Conservation (phyloP, 2,888 invertebrate genomes). For the Octodonta nipae region DNA sequence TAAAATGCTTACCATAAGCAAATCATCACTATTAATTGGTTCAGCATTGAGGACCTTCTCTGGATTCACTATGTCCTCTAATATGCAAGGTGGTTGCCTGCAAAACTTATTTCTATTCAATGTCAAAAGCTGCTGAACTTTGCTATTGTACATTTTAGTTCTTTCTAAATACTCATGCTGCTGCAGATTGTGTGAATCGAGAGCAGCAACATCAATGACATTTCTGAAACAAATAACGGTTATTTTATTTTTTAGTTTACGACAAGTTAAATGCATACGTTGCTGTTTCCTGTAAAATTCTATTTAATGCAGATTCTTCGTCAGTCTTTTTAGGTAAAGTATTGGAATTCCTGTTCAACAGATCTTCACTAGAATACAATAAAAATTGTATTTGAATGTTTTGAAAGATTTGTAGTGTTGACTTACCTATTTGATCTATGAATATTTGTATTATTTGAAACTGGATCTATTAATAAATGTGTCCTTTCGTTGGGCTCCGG, state of each 20-base stretch:
- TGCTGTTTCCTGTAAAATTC: conserved; percentile 80
- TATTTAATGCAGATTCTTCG: conserved; percentile 79
- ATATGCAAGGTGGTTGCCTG: conserved; percentile 38
- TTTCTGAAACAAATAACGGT: conserved; percentile 54
- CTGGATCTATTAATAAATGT: conserved; percentile 64
- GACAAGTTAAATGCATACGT: conserved; percentile 55
- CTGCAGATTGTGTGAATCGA: conserved; percentile 77
- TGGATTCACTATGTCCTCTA: conserved; percentile 62
- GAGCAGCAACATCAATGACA: conserved; percentile 86
- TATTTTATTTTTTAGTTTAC: too few relatives aligned
- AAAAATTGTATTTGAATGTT: neutral
- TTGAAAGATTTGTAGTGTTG: neutral
- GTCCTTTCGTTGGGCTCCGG: conserved; percentile 59
- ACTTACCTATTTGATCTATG: conserved; percentile 50
- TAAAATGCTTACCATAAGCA: conserved; percentile 54
- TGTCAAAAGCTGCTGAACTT: conserved; percentile 40
- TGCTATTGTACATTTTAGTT: conserved; percentile 54
- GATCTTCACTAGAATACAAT: conserved; percentile 46
- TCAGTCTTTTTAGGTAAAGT: conserved; percentile 66
- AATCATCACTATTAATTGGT: conserved; percentile 48
- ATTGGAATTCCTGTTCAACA: conserved; percentile 47
- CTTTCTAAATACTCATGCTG: conserved; percentile 79
- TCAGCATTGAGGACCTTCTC: conserved; percentile 53
- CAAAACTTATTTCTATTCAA: conserved; percentile 32
- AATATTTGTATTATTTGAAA: conserved; percentile 58